Percentiles rank a stretch among this genome's conserved stretches.
Conservation (phyloP, 2,888 invertebrate genomes). For the Allolobophora icterica region DNA sequence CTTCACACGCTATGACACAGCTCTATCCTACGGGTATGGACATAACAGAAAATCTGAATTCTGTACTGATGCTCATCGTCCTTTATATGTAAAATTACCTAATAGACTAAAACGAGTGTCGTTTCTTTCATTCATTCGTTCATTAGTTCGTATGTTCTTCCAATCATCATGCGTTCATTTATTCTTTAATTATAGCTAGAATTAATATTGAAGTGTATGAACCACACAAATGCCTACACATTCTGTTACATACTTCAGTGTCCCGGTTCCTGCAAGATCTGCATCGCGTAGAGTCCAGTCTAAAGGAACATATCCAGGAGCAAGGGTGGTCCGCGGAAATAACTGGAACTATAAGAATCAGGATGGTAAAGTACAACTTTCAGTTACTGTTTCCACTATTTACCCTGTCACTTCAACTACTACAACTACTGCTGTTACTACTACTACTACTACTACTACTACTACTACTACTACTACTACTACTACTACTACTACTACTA, state of each 20-base stretch:
- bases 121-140: too few species aligned
- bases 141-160: too few species aligned
- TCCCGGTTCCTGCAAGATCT: constrained; percentile 75
- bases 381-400: not conserved
- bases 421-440: too few species aligned
- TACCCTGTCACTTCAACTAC: not conserved
- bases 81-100: not conserved
- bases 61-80: not conserved
- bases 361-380: constrained; percentile 72
- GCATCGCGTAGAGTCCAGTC: constrained; percentile 74
- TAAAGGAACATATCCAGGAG: constrained; percentile 81
- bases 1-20: constrained; percentile 78
- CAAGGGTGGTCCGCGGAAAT: constrained; percentile 80
- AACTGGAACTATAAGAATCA: constrained; percentile 91
- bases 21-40: constrained; percentile 61
- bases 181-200: too few species aligned
- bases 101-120: too few species aligned
- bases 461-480: too few species aligned
- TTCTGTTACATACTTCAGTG: constrained; percentile 62
- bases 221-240: too few species aligned
- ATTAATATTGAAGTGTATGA: too few species aligned
- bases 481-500: too few species aligned
- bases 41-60: not conserved
- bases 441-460: too few species aligned
- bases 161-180: too few species aligned